phyloP scores from a whole-genome alignment of 2,888 invertebrate species.

The Tetranychus truncatus region DNA sequence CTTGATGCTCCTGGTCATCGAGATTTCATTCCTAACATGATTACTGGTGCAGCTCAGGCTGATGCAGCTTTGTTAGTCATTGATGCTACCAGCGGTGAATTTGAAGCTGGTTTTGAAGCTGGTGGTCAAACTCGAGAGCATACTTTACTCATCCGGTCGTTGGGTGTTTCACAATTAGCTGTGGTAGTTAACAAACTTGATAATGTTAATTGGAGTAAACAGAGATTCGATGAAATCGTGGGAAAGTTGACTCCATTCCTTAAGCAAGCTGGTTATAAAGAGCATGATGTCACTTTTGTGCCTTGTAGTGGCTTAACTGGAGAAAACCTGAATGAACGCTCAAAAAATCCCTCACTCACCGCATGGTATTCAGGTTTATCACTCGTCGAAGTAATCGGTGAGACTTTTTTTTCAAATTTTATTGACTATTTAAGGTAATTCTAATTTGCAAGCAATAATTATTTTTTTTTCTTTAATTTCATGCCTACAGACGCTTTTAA shows the following conservation, averaged over 20 bases:
- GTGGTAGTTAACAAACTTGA: conserved; percentile 95
- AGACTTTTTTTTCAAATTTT: conserved; percentile 21
- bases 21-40: conserved; percentile 99
- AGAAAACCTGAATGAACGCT: conserved; percentile 49
- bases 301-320: conserved; percentile 94
- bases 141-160: conserved; percentile 66
- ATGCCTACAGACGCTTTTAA: conserved; percentile 53
- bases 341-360: conserved; percentile 37
- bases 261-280: conserved; percentile 77
- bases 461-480: neutral
- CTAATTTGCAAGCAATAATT: neutral
- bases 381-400: conserved; percentile 45
- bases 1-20: conserved; percentile 97
- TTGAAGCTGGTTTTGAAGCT: conserved; percentile 93
- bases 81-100: conserved; percentile 81
- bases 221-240: conserved; percentile 65
- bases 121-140: conserved; percentile 97
- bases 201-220: conserved; percentile 76
- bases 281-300: conserved; percentile 64
- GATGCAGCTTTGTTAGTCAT: conserved; percentile 91
- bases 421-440: neutral
- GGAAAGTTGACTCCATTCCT: conserved; percentile 60
- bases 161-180: conserved; percentile 76
- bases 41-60: conserved; percentile 91
- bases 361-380: conserved; percentile 64